These are phyloP conservation scores for Erythrolamprus reginae DNA, from an alignment of 2,113 vertebrate species.

Conservation along the genomic window DNA sequence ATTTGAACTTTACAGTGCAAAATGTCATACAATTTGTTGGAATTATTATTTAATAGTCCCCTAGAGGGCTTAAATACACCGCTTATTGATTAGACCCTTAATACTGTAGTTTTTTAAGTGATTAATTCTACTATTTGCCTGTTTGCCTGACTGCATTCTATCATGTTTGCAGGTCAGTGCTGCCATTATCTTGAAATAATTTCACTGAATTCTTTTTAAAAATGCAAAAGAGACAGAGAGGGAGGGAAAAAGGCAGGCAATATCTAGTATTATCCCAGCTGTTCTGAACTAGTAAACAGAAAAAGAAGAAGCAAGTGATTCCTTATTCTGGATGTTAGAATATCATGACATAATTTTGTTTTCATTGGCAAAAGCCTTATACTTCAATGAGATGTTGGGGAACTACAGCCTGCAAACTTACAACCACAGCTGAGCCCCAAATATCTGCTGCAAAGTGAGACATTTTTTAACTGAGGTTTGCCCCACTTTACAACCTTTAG, in stretches of 20 bases:
- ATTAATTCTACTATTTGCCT: constrained; percentile 36
- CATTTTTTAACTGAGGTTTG: background rate
- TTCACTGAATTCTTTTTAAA: background rate
- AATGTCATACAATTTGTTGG: constrained; percentile 63
- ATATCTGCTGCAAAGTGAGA: background rate
- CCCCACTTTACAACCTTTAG: background rate
- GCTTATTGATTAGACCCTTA: constrained; percentile 63
- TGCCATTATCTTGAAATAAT: background rate
- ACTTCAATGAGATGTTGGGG: background rate
- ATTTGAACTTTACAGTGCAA: constrained; percentile 64
- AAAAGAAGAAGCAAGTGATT: background rate
- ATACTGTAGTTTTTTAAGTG: constrained; percentile 49
- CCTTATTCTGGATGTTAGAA: background rate
- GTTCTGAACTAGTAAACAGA: background rate
- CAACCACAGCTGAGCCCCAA: background rate
- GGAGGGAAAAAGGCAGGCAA: no score
- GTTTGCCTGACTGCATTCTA: background rate
- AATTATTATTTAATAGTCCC: constrained; percentile 68
- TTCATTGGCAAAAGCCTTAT: background rate
- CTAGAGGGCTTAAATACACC: constrained; percentile 52
- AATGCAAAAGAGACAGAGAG: background rate
- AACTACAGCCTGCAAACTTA: background rate
- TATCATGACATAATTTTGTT: background rate
- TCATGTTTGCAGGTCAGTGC: background rate
- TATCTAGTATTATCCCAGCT: background rate